phyloP scores from a whole-genome alignment of 35 echinoderm and acorn worm species.

The Strongylocentrotus purpuratus region DNA sequence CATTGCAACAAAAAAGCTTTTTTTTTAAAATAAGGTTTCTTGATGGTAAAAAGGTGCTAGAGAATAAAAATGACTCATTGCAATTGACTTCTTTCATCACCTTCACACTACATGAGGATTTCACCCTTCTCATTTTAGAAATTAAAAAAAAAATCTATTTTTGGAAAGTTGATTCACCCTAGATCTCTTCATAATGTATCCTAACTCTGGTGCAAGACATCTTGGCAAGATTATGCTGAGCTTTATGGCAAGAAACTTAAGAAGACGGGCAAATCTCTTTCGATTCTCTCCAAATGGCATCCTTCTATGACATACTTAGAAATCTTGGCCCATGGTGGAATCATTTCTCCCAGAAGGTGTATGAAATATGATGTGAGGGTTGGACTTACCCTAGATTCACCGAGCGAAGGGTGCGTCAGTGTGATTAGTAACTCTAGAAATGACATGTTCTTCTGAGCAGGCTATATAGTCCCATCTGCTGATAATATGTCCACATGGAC shows the following conservation, averaged over 20 bases:
- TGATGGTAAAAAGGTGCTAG: no score
- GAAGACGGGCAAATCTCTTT: not conserved
- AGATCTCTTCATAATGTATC: not conserved
- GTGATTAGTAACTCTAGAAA: not conserved
- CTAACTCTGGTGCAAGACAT: not conserved
- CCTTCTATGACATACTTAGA: not conserved
- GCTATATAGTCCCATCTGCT: not conserved
- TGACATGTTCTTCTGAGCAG: not conserved
- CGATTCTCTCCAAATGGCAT: not conserved
- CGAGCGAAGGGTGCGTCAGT: not conserved
- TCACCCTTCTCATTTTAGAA: not conserved
- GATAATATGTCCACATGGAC: not conserved
- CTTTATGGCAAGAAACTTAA: not conserved
- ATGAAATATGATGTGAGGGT: not conserved
- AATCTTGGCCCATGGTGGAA: not conserved
- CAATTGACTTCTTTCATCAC: no score
- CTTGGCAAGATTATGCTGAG: not conserved
- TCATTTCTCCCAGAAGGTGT: not conserved
- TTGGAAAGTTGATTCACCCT: not conserved
- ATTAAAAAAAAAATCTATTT: not conserved
- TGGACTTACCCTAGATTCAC: not conserved
- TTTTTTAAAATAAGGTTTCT: no score
- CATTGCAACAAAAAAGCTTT: no score
- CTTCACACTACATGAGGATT: not conserved
- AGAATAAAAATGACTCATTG: no score